Conservation (phyloP, 2,113 vertebrate genomes). For the Paradisaea rubra region DNA sequence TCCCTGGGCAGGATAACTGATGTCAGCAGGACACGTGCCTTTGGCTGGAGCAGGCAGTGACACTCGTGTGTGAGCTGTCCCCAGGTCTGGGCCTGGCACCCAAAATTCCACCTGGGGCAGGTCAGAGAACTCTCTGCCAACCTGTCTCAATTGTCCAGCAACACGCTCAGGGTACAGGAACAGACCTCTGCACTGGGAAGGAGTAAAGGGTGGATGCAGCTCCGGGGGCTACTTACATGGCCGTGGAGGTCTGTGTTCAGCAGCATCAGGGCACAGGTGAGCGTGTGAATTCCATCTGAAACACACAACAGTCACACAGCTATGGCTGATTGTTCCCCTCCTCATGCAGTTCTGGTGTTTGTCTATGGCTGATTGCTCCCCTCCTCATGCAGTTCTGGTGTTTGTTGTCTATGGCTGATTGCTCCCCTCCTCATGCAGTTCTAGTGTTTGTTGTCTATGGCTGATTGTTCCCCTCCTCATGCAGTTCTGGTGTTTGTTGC, state of each 20-base stretch:
- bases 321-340: neutral
- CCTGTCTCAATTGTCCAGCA: neutral
- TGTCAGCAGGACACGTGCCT: neutral
- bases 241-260: slow-evolving; percentile 80
- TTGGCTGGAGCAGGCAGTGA: neutral
- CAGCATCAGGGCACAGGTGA: slow-evolving; percentile 81
- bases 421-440: no score
- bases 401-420: neutral
- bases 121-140: neutral
- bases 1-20: neutral
- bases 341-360: no score
- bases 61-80: neutral
- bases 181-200: neutral
- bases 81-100: neutral
- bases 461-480: neutral
- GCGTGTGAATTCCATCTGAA: slow-evolving; percentile 78
- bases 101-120: neutral
- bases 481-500: neutral
- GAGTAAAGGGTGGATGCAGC: neutral
- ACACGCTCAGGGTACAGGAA: neutral
- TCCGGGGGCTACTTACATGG: slow-evolving; percentile 68
- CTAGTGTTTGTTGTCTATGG: neutral
- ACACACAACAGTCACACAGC: neutral
- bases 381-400: no score
- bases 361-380: neutral